These are phyloP conservation scores for Aleiodes testaceus DNA, from an alignment of 2,888 invertebrate genomes.

Conservation along the genomic window DNA sequence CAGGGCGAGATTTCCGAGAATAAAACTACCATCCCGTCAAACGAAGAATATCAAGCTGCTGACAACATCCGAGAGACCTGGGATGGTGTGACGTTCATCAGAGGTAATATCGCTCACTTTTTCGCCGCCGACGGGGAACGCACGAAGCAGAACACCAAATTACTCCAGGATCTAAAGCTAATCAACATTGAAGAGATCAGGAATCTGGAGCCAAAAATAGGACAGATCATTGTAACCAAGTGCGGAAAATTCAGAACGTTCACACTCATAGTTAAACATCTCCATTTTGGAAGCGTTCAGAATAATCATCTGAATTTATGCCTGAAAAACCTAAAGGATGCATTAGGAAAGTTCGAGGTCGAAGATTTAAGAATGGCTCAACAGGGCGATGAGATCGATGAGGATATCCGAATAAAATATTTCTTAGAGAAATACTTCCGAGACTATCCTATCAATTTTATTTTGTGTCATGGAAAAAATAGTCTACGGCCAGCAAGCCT, in stretches of 20 bases:
- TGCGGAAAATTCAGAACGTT: not conserved
- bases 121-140: not conserved
- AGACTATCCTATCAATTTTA: not conserved
- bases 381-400: not conserved
- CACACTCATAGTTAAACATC: not conserved
- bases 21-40: not conserved
- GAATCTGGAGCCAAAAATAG: not conserved
- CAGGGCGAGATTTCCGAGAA: not conserved
- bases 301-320: not conserved
- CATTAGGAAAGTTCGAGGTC: not conserved
- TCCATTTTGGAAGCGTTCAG: not conserved
- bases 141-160: not conserved
- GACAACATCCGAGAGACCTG: not conserved
- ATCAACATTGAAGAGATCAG: not conserved
- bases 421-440: not conserved
- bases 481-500: too few relatives aligned
- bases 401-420: not conserved
- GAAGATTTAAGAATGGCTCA: not conserved
- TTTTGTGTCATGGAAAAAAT: too few relatives aligned
- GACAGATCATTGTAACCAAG: conserved; percentile 1
- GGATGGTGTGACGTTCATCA: not conserved
- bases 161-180: not conserved
- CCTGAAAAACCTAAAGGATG: not conserved
- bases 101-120: not conserved
- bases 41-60: not conserved